Evolutionary conservation across 2,888 invertebrate genomes (phyloP), one percentile per base, ranked within the genome.

Genomic region (Taphrorychus bicolor): DNA sequence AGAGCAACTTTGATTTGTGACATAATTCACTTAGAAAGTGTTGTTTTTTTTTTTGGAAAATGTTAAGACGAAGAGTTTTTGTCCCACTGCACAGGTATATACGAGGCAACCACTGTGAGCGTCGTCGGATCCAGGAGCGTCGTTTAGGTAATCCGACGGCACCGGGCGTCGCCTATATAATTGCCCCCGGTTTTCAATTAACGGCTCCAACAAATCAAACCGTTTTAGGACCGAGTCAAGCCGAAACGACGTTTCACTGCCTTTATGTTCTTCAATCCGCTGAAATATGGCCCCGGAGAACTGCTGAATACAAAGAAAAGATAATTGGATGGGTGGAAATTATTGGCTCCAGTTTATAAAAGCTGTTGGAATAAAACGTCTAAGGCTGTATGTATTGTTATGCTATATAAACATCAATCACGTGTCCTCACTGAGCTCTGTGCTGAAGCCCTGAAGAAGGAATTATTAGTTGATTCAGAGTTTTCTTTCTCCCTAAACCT

Each of bases 131-230:
- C 40, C 49, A 54, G 56, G 40, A 66, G 59, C 57, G 65, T 61
- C 69, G 65, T 66, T 69, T 66, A 60, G 66, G 69, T 69, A 66
- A 66, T 68, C 70, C 70, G 72, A 70, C 65, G 70, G 65, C 69
- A 70, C 65, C 59, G 73, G 71, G 63, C 69, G 72, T 57, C 76
- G 76, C 73, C 75, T 76, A 76, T 81, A 81, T 83, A 84, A 83
- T 83, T 83, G 82, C 82, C 82, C 73, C 80, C 78, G 82, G 82
- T 82, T 83, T 84, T 83, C 84, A 84, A 84, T 84, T 84, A 84
- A 83, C 83, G 82, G 78, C 78, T 80, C 81, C 81, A 81, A 84
- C 84, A 84, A 84, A 84, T 84, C 84, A 84, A 83, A 83, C 82
- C 81, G 82, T 78, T 81, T 81, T 79, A 79, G 78, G 77, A 75